phyloP scores from a whole-genome alignment of 92 coral and sea anemone species.

The Montipora capitata region DNA sequence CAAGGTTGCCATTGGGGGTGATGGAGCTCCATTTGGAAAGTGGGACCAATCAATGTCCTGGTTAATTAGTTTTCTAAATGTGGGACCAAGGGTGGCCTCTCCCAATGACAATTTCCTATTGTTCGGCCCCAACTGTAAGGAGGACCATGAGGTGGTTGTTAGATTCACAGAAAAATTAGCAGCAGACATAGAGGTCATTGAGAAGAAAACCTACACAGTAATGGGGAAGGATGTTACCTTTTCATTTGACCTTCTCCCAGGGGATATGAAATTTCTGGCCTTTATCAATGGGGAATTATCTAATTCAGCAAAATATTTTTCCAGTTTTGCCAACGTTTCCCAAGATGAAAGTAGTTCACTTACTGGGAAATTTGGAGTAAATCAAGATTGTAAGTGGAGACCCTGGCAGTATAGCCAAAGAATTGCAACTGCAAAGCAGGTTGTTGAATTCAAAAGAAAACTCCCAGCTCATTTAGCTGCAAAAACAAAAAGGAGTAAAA shows the following conservation, averaged over 20 bases:
- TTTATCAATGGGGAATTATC: slow-evolving; percentile 64
- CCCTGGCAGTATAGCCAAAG: slow-evolving; percentile 62
- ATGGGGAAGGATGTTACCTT: slow-evolving; percentile 53
- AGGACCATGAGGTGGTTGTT: slow-evolving; percentile 34
- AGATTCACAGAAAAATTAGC: slow-evolving; percentile 9
- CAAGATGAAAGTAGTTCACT: slow-evolving; percentile 25
- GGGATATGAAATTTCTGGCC: slow-evolving; percentile 72
- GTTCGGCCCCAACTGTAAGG: slow-evolving; percentile 57
- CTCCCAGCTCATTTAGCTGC: neutral
- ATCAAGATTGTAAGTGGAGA: slow-evolving; percentile 52
- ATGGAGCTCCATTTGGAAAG: slow-evolving; percentile 73
- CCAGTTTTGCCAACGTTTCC: slow-evolving; percentile 72
- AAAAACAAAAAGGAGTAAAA: slow-evolving; percentile 25
- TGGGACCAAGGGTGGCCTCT: slow-evolving; percentile 72
- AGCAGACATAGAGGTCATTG: slow-evolving; percentile 38
- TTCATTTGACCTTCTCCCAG: slow-evolving; percentile 70
- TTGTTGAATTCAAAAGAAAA: slow-evolving; percentile 19
- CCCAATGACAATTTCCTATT: slow-evolving; percentile 49
- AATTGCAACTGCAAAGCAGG: slow-evolving; percentile 70
- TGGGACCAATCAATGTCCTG: slow-evolving; percentile 68
- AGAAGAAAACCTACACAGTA: slow-evolving; percentile 43
- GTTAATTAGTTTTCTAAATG: slow-evolving; percentile 64
- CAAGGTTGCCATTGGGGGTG: slow-evolving; percentile 77
- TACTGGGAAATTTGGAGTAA: slow-evolving; percentile 69
- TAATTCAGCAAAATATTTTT: slow-evolving; percentile 60